Conservation (phyloP, 1,140 invertebrate species). For the Kradibia gibbosae region DNA sequence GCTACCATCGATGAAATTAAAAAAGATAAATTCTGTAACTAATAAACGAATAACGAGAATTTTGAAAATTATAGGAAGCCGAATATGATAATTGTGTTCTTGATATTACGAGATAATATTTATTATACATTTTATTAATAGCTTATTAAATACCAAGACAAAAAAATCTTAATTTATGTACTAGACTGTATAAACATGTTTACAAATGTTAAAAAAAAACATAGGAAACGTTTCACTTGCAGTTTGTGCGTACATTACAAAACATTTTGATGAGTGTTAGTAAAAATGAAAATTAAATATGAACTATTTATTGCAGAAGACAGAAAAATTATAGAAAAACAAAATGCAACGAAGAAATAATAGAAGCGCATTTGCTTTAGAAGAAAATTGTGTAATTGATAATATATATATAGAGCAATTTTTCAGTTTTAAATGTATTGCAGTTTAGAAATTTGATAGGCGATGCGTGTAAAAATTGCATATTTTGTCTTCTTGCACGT, state of each 20-base stretch:
- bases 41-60: too few species aligned
- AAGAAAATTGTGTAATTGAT: background rate
- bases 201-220: too few species aligned
- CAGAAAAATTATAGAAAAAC: too few species aligned
- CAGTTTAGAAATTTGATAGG: too few species aligned
- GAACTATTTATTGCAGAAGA: background rate
- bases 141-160: background rate
- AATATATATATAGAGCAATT: too few species aligned
- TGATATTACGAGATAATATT: background rate
- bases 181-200: too few species aligned
- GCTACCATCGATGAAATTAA: background rate
- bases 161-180: background rate
- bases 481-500: background rate
- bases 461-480: too few species aligned
- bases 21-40: background rate
- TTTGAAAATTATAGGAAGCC: too few species aligned
- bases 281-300: background rate
- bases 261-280: background rate
- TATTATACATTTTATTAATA: conserved; percentile 8
- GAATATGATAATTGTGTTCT: too few species aligned
- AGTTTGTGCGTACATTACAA: too few species aligned
- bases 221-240: too few species aligned
- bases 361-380: background rate
- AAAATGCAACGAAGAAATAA: background rate
- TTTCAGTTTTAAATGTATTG: too few species aligned